Conservation (phyloP, 2,113 vertebrate species). For the Pteronura brasiliensis region DNA sequence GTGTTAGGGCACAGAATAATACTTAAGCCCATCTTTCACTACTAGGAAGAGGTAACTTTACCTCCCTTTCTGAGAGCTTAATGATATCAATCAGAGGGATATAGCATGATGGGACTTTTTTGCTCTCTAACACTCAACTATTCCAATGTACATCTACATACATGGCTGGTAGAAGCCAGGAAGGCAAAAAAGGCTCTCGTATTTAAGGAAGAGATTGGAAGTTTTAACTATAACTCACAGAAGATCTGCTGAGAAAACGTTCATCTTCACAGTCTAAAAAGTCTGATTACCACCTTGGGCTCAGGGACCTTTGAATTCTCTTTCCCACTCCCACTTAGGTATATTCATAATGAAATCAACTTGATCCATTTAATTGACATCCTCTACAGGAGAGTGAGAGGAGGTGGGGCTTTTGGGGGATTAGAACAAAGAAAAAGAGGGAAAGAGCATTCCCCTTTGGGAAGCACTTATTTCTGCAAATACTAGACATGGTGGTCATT, state of each 20-base stretch:
- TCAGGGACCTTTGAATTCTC: background rate
- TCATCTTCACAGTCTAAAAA: background rate
- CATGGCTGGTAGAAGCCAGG: background rate
- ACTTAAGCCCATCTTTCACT: background rate
- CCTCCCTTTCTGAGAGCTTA: background rate
- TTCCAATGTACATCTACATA: background rate
- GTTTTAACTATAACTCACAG: background rate
- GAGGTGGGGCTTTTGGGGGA: background rate
- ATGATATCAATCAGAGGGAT: background rate
- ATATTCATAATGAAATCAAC: background rate
- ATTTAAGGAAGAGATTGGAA: background rate
- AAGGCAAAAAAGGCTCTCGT: background rate
- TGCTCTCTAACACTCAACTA: background rate
- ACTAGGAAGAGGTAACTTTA: background rate
- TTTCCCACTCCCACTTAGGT: background rate
- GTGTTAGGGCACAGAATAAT: background rate
- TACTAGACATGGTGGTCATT: no score
- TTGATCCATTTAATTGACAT: background rate
- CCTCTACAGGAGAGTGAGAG: background rate
- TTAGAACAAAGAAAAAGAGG: background rate
- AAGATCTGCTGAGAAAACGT: background rate
- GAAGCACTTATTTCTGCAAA: background rate
- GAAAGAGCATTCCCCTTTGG: background rate
- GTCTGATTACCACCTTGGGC: background rate
- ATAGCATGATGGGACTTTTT: background rate